Base-by-base conservation (phyloP, 2,888 invertebrate species). In the Ceriagrion tenellum region DNA sequence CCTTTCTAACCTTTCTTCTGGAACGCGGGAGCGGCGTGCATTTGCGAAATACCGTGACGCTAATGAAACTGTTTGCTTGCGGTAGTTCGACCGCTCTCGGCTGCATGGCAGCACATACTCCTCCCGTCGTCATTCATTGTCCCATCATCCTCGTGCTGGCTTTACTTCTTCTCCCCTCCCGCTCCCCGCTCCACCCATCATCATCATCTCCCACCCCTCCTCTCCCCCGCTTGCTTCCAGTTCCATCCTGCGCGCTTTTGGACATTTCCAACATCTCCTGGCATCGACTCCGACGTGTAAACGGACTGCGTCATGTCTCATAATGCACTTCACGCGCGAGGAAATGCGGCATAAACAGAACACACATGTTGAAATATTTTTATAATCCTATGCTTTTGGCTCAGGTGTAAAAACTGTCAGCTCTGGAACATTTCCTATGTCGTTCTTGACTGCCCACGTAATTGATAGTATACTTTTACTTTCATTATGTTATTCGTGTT, bases 31-130 rank as follows among this genome's bases (percentile, higher is more conserved):
- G 30, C 74, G 74, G 10, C 74, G 74, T 30, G n/a, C 74, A 74
- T 74, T 74, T 74, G 74, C 74, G 74, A 74, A 74, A 74, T 74
- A n/a, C 30, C 74, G 74, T 74, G 74, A 30, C 74, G 74, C 74
- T 74, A 74, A 74, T 74, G 74, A 74, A 74, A 74, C 74, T 74
- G 74, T 74, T 74, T 74, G n/a, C 74, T 30, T 30, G 74, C 74
- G 74, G 13, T 74, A 74, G 74, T 74, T 74, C 74, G 12, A 30
- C 12, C 30, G n/a, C 30, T n/a, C 8, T 74, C 74, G 74, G 12
- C 74, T 74, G 30, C 74, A 30, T 30, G 74, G 74, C 74, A 74
- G 74, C 74, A 74, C 74, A 30, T 74, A 30, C 23, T 74, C 74
- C 16, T 23, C 30, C 74, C 16, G 20, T n/a, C 74, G 10, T 74